Evolutionary conservation across 2,797 vertebrate genomes (phyloP), one percentile per base, ranked within the genome.

Genomic region (Gallinago stenura): DNA sequence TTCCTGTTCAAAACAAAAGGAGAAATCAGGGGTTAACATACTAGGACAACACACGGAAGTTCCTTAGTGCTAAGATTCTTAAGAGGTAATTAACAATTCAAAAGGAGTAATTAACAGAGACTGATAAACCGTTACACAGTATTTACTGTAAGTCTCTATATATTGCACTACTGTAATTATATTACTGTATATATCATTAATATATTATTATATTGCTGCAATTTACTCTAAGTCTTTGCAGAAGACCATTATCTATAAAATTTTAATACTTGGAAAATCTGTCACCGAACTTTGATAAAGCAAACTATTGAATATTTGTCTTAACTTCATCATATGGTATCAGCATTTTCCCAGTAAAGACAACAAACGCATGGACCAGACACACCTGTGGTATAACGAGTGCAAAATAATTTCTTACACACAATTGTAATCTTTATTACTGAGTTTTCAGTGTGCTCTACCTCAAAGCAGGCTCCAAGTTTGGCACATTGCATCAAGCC

Each of bases 1-100:
- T 25, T 99, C 99, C 99, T 99, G 86, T 41, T 81, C 24, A 60
- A 81, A 86, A 87, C 9, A 70, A 68, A 80, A 76, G 2, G 1
- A 93, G 56, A 78, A 57, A 73, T 60, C 54, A 45, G 45, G 5
- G 7, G 7, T 16, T 41, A 39, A 62, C 33, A 41, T 68, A 81
- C 7, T 18, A 80, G 75, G 65, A 65, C 20, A 82, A 45, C 39
- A 65, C 21, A 14, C 30, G 22, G 13, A 30, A 48, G 58, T 20
- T 51, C 28, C 71, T 72, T 33, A 73, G 16, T 5, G 31, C 25
- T 64, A 90, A 69, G 60, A 41, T 28, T 83, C 45, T 66, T 62
- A 89, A n/a, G 19, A 64, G 22, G 24, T 46, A 57, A 62, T 78
- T 78, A 93, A 84, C 57, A 77, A 70, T 12, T 51, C 35, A 11